Evolutionary conservation across 2,888 invertebrate genomes (phyloP).

Genomic region (Tipula helvola): DNA sequence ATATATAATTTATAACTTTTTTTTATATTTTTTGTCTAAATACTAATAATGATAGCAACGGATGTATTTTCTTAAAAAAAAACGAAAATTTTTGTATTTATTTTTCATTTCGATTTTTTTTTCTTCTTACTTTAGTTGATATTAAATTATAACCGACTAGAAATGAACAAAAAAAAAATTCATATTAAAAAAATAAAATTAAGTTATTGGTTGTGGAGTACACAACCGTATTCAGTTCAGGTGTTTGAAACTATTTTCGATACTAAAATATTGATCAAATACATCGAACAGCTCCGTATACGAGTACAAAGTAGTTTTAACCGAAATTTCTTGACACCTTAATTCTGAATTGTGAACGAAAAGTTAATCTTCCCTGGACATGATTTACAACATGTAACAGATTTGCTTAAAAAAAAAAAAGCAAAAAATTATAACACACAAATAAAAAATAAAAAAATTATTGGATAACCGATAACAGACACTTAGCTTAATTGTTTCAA

Average conservation of each 20-base stretch:
- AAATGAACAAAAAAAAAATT: background rate
- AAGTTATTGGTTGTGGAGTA: background rate
- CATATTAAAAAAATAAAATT: background rate
- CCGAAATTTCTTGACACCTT: background rate
- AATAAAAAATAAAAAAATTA: background rate
- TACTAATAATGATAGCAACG: background rate
- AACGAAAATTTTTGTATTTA: background rate
- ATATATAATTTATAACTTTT: background rate
- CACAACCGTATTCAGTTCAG: background rate
- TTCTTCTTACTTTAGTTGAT: background rate
- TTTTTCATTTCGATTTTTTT: background rate
- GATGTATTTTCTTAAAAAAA: background rate
- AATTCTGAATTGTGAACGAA: background rate
- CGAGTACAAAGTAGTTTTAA: too few species aligned
- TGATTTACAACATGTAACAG: background rate
- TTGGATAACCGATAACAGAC: conserved; percentile 4
- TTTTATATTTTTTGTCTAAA: background rate
- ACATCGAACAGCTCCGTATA: background rate
- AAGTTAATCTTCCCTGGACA: background rate
- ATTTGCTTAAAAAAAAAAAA: background rate
- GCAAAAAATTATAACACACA: background rate
- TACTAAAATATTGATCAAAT: background rate
- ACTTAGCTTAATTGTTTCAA: conserved; percentile 4
- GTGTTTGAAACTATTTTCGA: background rate
- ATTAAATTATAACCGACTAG: background rate